A percentile compares a stretch with the other conserved stretches of the same genome.
phyloP scores from a whole-genome alignment of 2,797 vertebrate genomes.

The Eidolon dupreanum region DNA sequence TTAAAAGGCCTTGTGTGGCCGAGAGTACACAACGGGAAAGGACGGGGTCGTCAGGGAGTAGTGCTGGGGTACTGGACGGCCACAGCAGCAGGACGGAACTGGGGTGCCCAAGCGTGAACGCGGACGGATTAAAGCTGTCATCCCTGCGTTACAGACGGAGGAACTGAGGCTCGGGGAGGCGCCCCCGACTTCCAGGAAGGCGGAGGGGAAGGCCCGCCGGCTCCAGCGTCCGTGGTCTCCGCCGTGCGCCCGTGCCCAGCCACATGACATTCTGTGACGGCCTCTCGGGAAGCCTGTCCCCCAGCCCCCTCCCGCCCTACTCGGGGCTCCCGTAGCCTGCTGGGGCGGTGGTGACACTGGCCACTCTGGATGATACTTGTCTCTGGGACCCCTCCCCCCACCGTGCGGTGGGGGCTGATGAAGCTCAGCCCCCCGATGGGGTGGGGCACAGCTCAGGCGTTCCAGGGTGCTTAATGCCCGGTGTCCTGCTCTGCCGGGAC shows the following conservation, averaged over 20 bases:
- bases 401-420: rapidly evolving
- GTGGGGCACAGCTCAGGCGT: neutral
- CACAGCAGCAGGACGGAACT: too few relatives aligned
- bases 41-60: neutral
- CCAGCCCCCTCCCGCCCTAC: neutral
- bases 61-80: neutral
- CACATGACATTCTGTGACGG: rapidly evolving
- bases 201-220: neutral
- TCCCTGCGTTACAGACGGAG: too few relatives aligned
- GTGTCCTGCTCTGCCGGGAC: rapidly evolving
- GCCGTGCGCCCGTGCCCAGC: neutral
- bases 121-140: too few relatives aligned
- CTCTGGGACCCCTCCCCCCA: neutral
- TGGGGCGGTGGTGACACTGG: rapidly evolving
- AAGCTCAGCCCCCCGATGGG: neutral
- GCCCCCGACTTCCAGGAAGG: neutral
- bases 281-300: neutral
- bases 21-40: neutral
- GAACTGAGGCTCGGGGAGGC: too few relatives aligned
- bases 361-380: neutral
- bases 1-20: neutral
- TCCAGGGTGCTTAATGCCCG: neutral
- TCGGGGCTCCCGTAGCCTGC: neutral
- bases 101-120: too few relatives aligned
- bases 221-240: rapidly evolving